These are phyloP conservation scores for Paratilapia polleni DNA, from an alignment of 2,113 vertebrate genomes.

Conservation along the genomic window DNA sequence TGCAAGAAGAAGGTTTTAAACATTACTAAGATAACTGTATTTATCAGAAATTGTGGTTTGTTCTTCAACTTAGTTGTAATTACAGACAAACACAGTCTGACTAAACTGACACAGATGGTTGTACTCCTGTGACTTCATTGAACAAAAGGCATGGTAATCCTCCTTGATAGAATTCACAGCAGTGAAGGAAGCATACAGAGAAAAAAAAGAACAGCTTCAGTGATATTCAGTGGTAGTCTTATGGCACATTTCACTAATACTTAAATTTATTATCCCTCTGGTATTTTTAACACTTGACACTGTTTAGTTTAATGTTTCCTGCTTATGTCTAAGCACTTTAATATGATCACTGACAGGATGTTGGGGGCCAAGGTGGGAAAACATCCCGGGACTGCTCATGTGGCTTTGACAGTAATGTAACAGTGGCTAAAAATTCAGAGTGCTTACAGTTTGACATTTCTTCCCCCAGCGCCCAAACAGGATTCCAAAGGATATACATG, in stretches of 20 bases:
- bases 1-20: neutral
- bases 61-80: neutral
- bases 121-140: neutral
- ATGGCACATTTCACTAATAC: neutral
- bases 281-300: neutral
- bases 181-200: neutral
- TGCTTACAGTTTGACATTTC: constrained; percentile 24
- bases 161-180: neutral
- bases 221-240: neutral
- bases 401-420: constrained; percentile 12
- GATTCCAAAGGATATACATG: constrained; percentile 93
- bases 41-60: neutral
- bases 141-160: neutral
- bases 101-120: neutral
- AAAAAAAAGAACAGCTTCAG: accelerated
- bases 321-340: constrained; percentile 17
- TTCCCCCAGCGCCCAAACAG: constrained; percentile 86
- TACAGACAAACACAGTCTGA: accelerated
- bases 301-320: constrained; percentile 1
- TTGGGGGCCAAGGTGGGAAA: neutral
- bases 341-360: neutral
- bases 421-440: neutral
- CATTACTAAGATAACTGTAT: neutral
- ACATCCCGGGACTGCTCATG: neutral
- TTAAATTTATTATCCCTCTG: neutral